Conservation (phyloP, 2,797 vertebrate genomes). For the Trachops cirrhosus region DNA sequence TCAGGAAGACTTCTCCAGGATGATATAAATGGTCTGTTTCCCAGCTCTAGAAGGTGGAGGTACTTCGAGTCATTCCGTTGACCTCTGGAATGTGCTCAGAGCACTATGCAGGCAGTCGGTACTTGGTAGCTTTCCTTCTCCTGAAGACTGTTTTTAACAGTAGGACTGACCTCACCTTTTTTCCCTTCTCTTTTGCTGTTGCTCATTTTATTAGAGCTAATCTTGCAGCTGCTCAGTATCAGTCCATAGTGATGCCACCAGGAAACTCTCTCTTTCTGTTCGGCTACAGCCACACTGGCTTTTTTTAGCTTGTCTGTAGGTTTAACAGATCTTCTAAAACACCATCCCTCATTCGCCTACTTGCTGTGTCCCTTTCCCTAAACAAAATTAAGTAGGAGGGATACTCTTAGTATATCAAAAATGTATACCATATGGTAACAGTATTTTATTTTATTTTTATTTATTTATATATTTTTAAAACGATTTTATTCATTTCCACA, state of each 20-base stretch:
- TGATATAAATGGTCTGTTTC: neutral
- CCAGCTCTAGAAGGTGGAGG: neutral
- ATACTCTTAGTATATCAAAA: conserved; percentile 22
- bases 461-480: no score
- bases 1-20: neutral
- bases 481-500: no score
- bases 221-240: neutral
- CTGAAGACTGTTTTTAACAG: conserved; percentile 6
- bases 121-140: conserved; percentile 31
- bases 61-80: conserved; percentile 13
- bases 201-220: neutral
- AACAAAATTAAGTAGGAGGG: conserved; percentile 48
- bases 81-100: conserved; percentile 35
- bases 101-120: neutral
- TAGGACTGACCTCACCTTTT: neutral
- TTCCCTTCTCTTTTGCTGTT: neutral
- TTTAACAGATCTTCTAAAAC: conserved; percentile 26
- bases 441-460: conserved; percentile 21
- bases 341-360: neutral
- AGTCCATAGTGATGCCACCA: neutral
- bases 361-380: neutral
- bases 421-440: neutral
- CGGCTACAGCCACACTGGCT: neutral
- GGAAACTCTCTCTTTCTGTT: neutral
- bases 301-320: neutral